Percentiles rank a stretch among this genome's conserved stretches.
These are phyloP conservation scores for Tipula lateralis DNA, from an alignment of 2,888 invertebrate genomes.

Conservation along the genomic window DNA sequence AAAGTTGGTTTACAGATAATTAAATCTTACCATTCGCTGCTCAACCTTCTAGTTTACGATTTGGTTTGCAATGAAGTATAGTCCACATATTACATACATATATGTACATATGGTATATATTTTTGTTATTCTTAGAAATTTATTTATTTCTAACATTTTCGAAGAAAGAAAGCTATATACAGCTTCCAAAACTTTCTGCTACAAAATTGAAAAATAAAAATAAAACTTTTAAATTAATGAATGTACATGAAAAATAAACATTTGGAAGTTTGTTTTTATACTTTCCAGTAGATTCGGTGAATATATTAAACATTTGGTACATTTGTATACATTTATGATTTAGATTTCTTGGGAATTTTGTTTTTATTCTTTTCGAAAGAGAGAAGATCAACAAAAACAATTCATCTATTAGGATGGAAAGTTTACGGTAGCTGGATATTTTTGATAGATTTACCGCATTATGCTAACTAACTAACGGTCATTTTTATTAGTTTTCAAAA, in stretches of 20 bases:
- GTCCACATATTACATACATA: no score
- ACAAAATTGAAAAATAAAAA: not conserved
- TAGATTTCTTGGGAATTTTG: not conserved
- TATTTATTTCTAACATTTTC: not conserved
- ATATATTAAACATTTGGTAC: not conserved
- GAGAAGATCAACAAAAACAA: not conserved
- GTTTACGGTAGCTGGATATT: not conserved
- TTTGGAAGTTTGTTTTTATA: not conserved
- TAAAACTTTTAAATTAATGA: constrained; percentile 6
- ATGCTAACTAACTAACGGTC: not conserved
- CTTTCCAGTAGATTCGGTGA: not conserved
- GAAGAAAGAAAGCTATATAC: not conserved
- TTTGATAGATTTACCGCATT: not conserved
- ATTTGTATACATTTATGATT: not conserved
- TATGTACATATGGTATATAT: no score
- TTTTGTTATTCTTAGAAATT: no score
- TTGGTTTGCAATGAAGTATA: no score
- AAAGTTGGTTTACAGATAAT: no score
- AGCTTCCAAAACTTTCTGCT: not conserved
- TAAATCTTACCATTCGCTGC: no score
- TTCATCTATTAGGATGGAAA: not conserved
- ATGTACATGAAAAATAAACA: not conserved
- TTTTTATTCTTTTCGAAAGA: no score
- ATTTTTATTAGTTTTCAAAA: not conserved
- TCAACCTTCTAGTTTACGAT: no score